Evolutionary conservation across 2,797 vertebrate species (phyloP), one percentile per base, ranked within the genome.

Genomic region (Sebastes alutus): DNA sequence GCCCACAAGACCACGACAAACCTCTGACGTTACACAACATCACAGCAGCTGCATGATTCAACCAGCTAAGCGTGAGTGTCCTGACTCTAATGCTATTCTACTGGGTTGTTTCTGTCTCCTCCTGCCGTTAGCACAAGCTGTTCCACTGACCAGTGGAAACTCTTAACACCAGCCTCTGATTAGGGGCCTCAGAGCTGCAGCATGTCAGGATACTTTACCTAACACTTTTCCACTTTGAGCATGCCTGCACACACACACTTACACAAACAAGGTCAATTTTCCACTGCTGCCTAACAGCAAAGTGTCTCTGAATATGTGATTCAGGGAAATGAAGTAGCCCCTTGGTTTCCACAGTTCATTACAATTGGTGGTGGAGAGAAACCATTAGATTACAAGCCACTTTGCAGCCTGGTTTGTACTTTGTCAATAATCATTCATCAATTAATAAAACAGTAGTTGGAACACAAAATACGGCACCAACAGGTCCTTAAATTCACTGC

Each of bases 71-170:
- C 4, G 0, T 1, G 2, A 32, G 12, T 3, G 12, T 30, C 23
- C 20, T 52, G 35, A 38, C 12, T 33, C 1, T 60, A 3, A 30
- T 18, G 29, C 49, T 42, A 2, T 16, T 65, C 33, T 25, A 2
- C 42, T 46, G 42, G 42, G 18, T 18, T 22, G 23, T 16, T 55
- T 65, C 38, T 80, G 22, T 74, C 22, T 66, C 33, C 58, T 74
- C 33, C 38, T 78, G 42, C 65, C 78, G 59, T 52, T 4, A 75
- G 46, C 66, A 77, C 55, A 78, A 75, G 20, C 73, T 62, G 66
- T 76, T 75, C 70, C 64, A 33, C 55, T 5, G 65, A 27, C 64
- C 67, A 81, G 66, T 89, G 85, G 89, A 93, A 90, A 90, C 33
- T 80, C 66, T 69, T 2, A 63, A 80, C 71, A 55, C 55, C 77